Conservation (phyloP, 2,888 invertebrate species). For the Lysandra coridon region DNA sequence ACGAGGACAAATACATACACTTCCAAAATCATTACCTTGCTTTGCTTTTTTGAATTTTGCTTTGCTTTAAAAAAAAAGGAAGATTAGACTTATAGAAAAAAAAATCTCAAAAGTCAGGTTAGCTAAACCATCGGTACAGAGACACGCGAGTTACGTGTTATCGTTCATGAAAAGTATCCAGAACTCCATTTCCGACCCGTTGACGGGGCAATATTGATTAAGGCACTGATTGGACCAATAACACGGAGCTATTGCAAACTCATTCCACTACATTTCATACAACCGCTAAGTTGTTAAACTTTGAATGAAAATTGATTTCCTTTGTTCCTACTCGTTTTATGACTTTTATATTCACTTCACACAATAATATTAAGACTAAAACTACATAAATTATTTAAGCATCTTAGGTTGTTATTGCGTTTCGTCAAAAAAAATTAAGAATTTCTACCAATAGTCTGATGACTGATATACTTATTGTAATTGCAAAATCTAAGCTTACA, state of each 20-base stretch:
- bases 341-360: not conserved
- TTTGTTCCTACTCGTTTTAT: not conserved
- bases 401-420: too few relatives aligned
- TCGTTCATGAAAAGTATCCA: constrained; percentile 16
- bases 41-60: too few relatives aligned
- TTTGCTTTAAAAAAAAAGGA: too few relatives aligned
- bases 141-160: constrained; percentile 4
- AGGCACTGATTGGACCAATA: constrained; percentile 31
- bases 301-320: constrained; percentile 3
- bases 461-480: too few relatives aligned
- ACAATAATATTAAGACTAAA: not conserved
- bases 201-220: constrained; percentile 23
- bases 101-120: not conserved
- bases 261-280: constrained; percentile 30
- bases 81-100: not conserved
- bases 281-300: constrained; percentile 22
- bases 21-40: too few relatives aligned
- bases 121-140: not conserved
- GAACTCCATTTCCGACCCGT: constrained; percentile 30
- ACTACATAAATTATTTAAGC: too few relatives aligned
- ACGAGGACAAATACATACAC: too few relatives aligned
- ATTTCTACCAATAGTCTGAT: too few relatives aligned
- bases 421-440: too few relatives aligned
- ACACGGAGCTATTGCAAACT: constrained; percentile 18
- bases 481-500: too few relatives aligned